These are phyloP conservation scores for Drosophila lini DNA, from an alignment of 1,140 invertebrate species.

Conservation along the genomic window DNA sequence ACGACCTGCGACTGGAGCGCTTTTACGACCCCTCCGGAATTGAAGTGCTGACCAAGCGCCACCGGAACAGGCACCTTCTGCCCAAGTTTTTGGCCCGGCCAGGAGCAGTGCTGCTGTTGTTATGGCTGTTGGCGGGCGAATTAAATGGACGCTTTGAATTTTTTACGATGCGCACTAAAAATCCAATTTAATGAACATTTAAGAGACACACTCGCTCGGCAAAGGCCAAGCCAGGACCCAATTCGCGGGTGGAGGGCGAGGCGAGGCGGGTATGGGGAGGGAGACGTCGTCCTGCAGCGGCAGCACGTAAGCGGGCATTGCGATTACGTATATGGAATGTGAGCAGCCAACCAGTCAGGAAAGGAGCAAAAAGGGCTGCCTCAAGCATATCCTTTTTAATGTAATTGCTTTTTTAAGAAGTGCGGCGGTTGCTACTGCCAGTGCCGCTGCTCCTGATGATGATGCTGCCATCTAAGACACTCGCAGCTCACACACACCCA, in stretches of 20 bases:
- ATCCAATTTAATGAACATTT: conserved; percentile 84
- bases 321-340: conserved; percentile 79
- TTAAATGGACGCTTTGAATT: conserved; percentile 83
- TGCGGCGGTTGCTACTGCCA: conserved; percentile 43
- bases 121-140: conserved; percentile 66
- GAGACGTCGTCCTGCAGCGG: conserved; percentile 28
- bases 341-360: conserved; percentile 40
- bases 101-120: conserved; percentile 41
- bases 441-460: conserved; percentile 41
- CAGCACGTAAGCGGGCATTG: conserved; percentile 69
- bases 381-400: conserved; percentile 82
- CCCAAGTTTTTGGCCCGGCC: conserved; percentile 32
- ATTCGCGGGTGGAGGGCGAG: background rate
- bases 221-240: conserved; percentile 13
- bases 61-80: conserved; percentile 45
- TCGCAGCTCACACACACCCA: conserved; percentile 15
- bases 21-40: conserved; percentile 68
- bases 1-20: conserved; percentile 37
- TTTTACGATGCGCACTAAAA: conserved; percentile 84
- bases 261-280: no score
- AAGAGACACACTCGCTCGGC: conserved; percentile 71
- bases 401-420: conserved; percentile 84
- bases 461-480: conserved; percentile 51
- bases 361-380: conserved; percentile 69
- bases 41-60: conserved; percentile 60